Evolutionary conservation across 2,888 invertebrate species (phyloP), one percentile per base, ranked within the genome.

Genomic region (Notodromas monacha): DNA sequence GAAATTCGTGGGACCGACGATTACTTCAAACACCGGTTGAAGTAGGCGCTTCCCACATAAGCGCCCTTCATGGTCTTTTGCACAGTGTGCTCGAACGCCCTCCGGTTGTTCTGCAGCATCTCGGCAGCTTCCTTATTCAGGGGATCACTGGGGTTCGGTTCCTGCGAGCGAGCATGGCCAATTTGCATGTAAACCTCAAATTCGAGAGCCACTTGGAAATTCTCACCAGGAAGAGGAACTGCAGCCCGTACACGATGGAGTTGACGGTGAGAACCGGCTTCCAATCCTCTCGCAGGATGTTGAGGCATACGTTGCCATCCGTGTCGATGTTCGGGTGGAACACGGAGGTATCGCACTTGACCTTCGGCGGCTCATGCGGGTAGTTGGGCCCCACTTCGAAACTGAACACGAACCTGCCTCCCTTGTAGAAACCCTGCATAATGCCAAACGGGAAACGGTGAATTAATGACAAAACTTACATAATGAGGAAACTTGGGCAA

Each of bases 251-350:
- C 33, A 92, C 77, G 52, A 92, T 77, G 38, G 86, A 81, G 53
- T 81, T 89, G 42, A 92, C 77, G 34, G 86, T 89, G 40, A 92
- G 61, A 36, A 89, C 89, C 34, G 89, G 89, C 54, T 92, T 92
- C 89, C 89, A 92, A 55, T 92, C 89, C 61, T 89, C 86, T 44
- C 86, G 63, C 43, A 89, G 59, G 47, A 92, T 89, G 54, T 92
- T 92, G 38, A 89, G 60, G 49, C 89, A 89, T 15, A 92, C 84
- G 54, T 89, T 89, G 40, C 89, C 89, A 47, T 89, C 84, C 43
- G 84, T 57, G 56, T 92, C 89, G 49, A 92, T 92, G 50, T 92
- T 92, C 10, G 89, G 89, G 54, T 92, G 89, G 51, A 89, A 92
- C 30, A 89, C 81, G 47, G 73, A 70, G 27, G 86, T 86, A 55